Conservation (phyloP, 2,888 invertebrate genomes). For the Nomada fucata region DNA sequence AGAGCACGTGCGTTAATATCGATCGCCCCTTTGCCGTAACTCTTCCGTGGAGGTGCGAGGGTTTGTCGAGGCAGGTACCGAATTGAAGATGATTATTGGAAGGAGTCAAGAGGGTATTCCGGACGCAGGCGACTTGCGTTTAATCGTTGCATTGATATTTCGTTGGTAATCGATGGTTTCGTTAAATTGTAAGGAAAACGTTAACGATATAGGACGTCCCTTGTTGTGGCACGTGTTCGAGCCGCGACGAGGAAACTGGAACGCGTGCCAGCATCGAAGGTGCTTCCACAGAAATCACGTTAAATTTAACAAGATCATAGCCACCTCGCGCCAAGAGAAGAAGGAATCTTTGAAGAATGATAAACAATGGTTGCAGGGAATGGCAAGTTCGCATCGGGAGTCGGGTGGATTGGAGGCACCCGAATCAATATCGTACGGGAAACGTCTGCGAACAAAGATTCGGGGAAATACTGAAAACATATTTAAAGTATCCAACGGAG, state of each 20-base stretch:
- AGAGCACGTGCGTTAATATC: conserved; percentile 23
- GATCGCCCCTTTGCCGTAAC: conserved; percentile 3
- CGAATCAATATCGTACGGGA: neutral
- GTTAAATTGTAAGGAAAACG: neutral
- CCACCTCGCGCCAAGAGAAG: neutral
- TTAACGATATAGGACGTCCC: neutral
- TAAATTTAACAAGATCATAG: conserved; percentile 60
- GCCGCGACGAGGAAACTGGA: conserved; percentile 29
- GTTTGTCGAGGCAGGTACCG: neutral
- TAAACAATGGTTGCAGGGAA: conserved; percentile 5
- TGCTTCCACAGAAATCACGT: conserved; percentile 57
- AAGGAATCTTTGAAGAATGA: neutral
- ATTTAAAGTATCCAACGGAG: neutral
- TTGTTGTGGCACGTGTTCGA: conserved; percentile 26
- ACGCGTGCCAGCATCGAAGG: conserved; percentile 45
- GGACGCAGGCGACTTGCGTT: neutral
- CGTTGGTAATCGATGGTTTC: neutral
- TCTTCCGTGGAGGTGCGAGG: neutral
- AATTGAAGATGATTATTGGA: too few relatives aligned
- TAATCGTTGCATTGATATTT: neutral
- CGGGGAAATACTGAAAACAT: neutral
- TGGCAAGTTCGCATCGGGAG: neutral
- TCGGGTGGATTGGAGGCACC: too few relatives aligned
- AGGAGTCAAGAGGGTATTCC: too few relatives aligned
- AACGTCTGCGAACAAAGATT: neutral